These are phyloP conservation scores for Zaprionus capensis DNA, from an alignment of 1,140 invertebrate species.

Conservation along the genomic window DNA sequence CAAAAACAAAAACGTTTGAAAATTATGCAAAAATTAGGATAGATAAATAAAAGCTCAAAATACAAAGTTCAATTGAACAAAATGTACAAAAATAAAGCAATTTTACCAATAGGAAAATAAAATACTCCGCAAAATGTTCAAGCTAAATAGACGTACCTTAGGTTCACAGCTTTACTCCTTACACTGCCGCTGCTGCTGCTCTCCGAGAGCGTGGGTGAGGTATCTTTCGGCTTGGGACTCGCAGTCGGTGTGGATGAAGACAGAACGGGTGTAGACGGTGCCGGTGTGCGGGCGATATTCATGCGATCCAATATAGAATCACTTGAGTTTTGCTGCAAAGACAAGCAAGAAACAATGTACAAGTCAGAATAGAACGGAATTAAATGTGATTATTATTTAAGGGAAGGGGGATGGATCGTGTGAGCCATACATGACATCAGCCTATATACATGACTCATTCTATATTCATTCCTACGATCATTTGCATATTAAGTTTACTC, in stretches of 20 bases:
- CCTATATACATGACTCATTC: neutral
- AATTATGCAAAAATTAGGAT: slow-evolving; percentile 31
- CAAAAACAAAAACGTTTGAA: slow-evolving; percentile 54
- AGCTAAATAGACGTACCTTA: slow-evolving; percentile 68
- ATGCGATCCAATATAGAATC: slow-evolving; percentile 78
- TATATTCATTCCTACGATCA: neutral
- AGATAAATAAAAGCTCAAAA: slow-evolving; percentile 22
- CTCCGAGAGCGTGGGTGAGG: slow-evolving; percentile 80
- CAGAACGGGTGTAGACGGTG: slow-evolving; percentile 28
- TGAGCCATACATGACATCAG: neutral
- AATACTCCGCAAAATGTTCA: neutral
- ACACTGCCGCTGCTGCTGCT: slow-evolving; percentile 73
- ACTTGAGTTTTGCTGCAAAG: slow-evolving; percentile 53
- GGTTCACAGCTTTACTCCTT: slow-evolving; percentile 80
- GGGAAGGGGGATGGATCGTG: neutral
- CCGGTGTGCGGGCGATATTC: slow-evolving; percentile 63
- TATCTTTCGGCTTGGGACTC: slow-evolving; percentile 51
- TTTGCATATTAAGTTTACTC: neutral
- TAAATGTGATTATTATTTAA: neutral
- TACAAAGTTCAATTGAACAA: slow-evolving; percentile 43
- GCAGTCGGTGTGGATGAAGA: slow-evolving; percentile 13
- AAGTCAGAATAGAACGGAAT: neutral
- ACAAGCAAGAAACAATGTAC: slow-evolving; percentile 8
- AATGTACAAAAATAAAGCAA: slow-evolving; percentile 7
- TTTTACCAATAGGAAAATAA: slow-evolving; percentile 8